Base-by-base conservation (phyloP, 2,888 invertebrate genomes). In the Apamea monoglypha region DNA sequence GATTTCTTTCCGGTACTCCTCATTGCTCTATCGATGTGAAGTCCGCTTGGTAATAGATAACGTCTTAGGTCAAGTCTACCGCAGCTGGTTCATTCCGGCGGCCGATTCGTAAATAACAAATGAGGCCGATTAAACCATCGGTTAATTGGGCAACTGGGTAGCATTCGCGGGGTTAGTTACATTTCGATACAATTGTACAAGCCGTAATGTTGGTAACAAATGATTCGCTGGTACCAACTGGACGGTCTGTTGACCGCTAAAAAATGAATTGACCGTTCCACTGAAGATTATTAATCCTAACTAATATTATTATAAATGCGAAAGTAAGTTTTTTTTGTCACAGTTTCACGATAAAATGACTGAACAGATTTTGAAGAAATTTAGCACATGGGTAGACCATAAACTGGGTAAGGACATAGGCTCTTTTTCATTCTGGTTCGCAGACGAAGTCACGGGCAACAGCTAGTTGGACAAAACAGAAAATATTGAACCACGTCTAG, bases 111-210 rank as follows among this genome's bases (percentile, higher is more conserved):
- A 75, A 83, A 86, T 86, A 86, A 83, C 59, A 75, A 83, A 85
- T 83, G 67, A 75, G 70, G 61, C 56, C 73, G 73, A 83, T 82
- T 83, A 76, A 77, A 70, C 77, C 59, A 53, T 40, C 63, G 80
- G 70, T 75, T 83, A 83, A 86, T 86, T 85, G 83, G 83, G 75
- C 81, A 85, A 61, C 77, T 63, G 76, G 70, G 85, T 61, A 74
- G 76, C 67, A 77, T 56, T 73, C n/a, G 32, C 47, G 18, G 53
- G 76, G 68, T 73, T 76, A 80, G 40, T 74, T 77, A 80, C 74
- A 71, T 76, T 79, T 59, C 63, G 61, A 77, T 67, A 64, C 32
- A 61, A 67, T 61, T 74, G 70, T 61, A 75, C 74, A 74, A 63
- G 25, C 53, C 68, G 68, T 85, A 74, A 67, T 72, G 68, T 69